Evolutionary conservation across 2,797 vertebrate species (phyloP), one percentile per base, ranked within the genome.

Genomic region (Orestias chungarensis): DNA sequence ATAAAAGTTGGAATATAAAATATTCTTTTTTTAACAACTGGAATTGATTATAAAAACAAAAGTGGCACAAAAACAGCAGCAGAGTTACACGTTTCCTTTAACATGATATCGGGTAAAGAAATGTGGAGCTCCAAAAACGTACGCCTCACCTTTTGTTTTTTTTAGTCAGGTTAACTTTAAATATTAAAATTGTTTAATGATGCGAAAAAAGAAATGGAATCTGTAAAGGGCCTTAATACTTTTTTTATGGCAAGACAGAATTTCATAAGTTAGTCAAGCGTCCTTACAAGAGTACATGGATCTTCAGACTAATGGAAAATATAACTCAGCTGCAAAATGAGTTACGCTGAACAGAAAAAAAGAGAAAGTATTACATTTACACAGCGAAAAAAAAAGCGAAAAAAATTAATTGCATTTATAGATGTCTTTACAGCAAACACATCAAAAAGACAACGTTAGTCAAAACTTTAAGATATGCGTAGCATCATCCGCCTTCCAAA

Each of bases 331-430:
- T 66, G 29, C 18, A 25, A 47, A 31, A 27, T 35, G 3, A 49
- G 20, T 49, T 35, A n/a, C 7, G 20, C 67, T 17, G 35, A 68
- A 68, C 66, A 78, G 72, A 82, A 80, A 40, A 29, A 74, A 66
- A 20, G 18, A 27, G 15, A 64, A 49, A 23, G 0, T 33, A 33
- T 31, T 18, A 57, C 3, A 17, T 57, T 57, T 57, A 20, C 27
- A 44, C 46, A 38, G 55, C 46, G 6, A 50, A 25, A 50, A 25
- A 64, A 50, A 47, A 27, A 10, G n/a, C 35, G 35, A 46, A 46
- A 20, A 3, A 8, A 20, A 20, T 31, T 18, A 42, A 47, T 49
- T 43, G 25, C 7, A 20, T 31, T 70, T 1, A 40, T 31, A 65
- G 18, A 40, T 15, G 38, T 40, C 20, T 61, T 74, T 55, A 25